Evolutionary conservation across 2,113 vertebrate species (phyloP).

Genomic region (Psilopsiagon aurifrons): DNA sequence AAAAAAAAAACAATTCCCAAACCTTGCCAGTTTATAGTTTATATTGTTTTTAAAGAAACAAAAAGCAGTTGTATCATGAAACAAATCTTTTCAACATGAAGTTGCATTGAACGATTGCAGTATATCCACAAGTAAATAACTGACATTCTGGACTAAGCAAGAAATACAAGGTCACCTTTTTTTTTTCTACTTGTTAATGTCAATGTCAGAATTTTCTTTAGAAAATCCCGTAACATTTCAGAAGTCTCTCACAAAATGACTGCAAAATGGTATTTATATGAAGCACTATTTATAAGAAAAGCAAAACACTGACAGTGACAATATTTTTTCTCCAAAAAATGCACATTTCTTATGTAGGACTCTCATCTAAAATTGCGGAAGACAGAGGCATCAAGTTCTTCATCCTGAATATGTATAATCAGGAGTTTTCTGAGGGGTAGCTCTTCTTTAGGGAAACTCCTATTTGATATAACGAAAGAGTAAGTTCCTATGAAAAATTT

Average conservation of each 20-base stretch:
- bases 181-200: slow-evolving; percentile 24
- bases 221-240: slow-evolving; percentile 48
- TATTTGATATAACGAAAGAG: background rate
- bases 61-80: slow-evolving; percentile 46
- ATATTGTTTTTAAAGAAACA: slow-evolving; percentile 53
- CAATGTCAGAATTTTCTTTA: slow-evolving; percentile 37
- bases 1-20: slow-evolving; percentile 33
- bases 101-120: slow-evolving; percentile 39
- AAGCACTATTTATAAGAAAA: slow-evolving; percentile 62
- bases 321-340: slow-evolving; percentile 29
- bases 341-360: slow-evolving; percentile 47
- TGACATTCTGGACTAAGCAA: slow-evolving; percentile 52
- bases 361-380: slow-evolving; percentile 57
- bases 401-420: background rate
- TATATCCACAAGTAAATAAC: slow-evolving; percentile 48
- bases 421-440: slow-evolving; percentile 29
- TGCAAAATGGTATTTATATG: slow-evolving; percentile 40
- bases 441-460: background rate
- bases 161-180: slow-evolving; percentile 40
- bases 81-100: slow-evolving; percentile 37
- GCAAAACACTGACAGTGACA: slow-evolving; percentile 58
- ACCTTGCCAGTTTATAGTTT: slow-evolving; percentile 46
- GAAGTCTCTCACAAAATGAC: slow-evolving; percentile 47
- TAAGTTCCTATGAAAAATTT: background rate
- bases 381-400: slow-evolving; percentile 38